Conservation (phyloP, 2,797 vertebrate genomes). For the Morus bassanus region DNA sequence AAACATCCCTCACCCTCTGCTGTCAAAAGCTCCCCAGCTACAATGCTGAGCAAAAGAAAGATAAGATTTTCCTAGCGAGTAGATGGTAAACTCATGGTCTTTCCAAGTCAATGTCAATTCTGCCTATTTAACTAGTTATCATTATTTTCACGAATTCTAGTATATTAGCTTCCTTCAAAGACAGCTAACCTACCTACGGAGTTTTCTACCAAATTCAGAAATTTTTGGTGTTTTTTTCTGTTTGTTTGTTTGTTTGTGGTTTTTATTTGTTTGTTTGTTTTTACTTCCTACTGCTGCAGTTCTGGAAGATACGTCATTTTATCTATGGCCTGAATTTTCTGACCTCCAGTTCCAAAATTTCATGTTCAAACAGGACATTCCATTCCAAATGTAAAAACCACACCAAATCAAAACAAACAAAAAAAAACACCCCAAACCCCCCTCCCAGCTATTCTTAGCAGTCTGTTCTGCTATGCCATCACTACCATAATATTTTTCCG, state of each 20-base stretch:
- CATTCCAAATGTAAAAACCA: neutral
- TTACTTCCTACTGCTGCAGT: neutral
- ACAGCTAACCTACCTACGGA: neutral
- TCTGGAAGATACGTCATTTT: neutral
- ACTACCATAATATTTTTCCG: neutral
- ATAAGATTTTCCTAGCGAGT: neutral
- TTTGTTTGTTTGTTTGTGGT: neutral
- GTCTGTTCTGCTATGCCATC: neutral
- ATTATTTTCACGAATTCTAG: neutral
- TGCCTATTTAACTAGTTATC: neutral
- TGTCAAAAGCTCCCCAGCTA: neutral
- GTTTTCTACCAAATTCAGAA: neutral
- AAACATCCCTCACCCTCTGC: neutral
- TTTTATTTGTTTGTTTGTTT: neutral
- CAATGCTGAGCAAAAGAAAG: neutral
- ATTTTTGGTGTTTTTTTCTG: neutral
- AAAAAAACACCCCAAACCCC: too few relatives aligned
- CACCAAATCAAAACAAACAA: neutral
- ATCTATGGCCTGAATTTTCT: neutral
- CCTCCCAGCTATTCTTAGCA: neutral
- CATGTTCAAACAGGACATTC: neutral
- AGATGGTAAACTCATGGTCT: neutral
- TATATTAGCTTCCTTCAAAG: neutral
- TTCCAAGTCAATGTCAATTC: neutral
- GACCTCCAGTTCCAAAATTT: neutral